Percentiles rank a stretch among this genome's conserved stretches.
Evolutionary conservation across 2,888 invertebrate species (phyloP).

Genomic region (Drosophila koepferae): DNA sequence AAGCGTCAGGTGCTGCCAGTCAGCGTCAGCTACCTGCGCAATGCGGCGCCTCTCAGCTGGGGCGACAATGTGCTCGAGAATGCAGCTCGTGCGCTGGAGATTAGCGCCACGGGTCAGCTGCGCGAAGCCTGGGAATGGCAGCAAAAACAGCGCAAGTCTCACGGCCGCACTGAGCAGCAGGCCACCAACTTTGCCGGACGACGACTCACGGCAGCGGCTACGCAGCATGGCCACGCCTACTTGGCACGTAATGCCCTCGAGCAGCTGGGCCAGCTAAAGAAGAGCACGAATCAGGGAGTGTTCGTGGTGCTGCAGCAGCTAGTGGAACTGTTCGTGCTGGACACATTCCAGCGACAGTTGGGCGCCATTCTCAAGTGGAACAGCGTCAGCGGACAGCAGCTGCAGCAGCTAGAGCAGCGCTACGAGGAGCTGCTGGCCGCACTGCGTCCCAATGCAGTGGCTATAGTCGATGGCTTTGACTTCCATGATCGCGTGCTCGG

Average conservation of each 20-base stretch:
- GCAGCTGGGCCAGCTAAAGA: constrained; percentile 36
- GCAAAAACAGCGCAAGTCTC: constrained; percentile 75
- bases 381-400: constrained; percentile 57
- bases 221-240: constrained; percentile 85
- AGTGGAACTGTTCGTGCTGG: constrained; percentile 71
- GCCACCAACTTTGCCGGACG: constrained; percentile 95
- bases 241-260: constrained; percentile 63
- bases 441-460: constrained; percentile 95
- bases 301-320: constrained; percentile 46
- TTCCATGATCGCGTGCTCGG: constrained; percentile 91
- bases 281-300: constrained; percentile 30
- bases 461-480: constrained; percentile 96
- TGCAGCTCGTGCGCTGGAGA: constrained; percentile 85
- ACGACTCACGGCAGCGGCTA: constrained; percentile 91
- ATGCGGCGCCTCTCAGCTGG: constrained; percentile 55
- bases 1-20: constrained; percentile 87
- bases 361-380: constrained; percentile 72
- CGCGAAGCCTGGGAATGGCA: constrained; percentile 89
- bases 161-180: constrained; percentile 86
- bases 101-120: constrained; percentile 87
- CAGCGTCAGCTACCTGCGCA: constrained; percentile 89
- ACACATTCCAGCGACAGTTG: constrained; percentile 69
- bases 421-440: constrained; percentile 89
- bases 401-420: constrained; percentile 87
- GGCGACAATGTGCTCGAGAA: constrained; percentile 58